Conservation (phyloP, 2,113 vertebrate species). For the Austrofundulus limnaeus region DNA sequence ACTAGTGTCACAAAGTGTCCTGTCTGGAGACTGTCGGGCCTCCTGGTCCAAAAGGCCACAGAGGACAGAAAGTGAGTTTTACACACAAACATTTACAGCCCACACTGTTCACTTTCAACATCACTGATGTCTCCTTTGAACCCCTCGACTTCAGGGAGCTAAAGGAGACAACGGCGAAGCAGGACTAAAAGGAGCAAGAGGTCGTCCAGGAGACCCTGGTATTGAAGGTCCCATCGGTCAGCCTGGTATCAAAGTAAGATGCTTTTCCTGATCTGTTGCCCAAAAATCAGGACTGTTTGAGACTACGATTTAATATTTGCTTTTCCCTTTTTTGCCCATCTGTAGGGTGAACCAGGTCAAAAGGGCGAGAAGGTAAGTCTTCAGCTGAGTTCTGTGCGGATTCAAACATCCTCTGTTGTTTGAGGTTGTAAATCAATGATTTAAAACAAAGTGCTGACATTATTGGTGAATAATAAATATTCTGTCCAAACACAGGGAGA, state of each 20-base stretch:
- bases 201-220: slow-evolving; percentile 91
- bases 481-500: slow-evolving; percentile 73
- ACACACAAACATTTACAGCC: not conserved
- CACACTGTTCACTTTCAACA: not conserved
- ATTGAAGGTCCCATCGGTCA: slow-evolving; percentile 97
- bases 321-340: slow-evolving; percentile 7
- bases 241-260: slow-evolving; percentile 90
- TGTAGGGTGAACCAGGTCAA: slow-evolving; percentile 74
- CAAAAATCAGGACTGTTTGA: not conserved
- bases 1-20: slow-evolving; percentile 73
- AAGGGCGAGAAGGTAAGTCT: slow-evolving; percentile 76
- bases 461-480: not conserved
- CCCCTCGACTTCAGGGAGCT: slow-evolving; percentile 80
- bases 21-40: slow-evolving; percentile 72
- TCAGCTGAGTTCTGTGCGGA: not conserved
- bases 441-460: not conserved
- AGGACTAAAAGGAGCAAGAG: slow-evolving; percentile 84
- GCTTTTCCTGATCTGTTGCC: not conserved
- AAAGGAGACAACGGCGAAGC: slow-evolving; percentile 90
- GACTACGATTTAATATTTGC: not conserved
- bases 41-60: slow-evolving; percentile 67
- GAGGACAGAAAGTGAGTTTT: slow-evolving; percentile 77
- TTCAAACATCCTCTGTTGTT: not conserved
- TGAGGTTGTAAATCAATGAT: not conserved
- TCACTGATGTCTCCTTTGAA: not conserved